Evolutionary conservation across 2,113 vertebrate genomes (phyloP).

Genomic region (Chaetops frenatus): DNA sequence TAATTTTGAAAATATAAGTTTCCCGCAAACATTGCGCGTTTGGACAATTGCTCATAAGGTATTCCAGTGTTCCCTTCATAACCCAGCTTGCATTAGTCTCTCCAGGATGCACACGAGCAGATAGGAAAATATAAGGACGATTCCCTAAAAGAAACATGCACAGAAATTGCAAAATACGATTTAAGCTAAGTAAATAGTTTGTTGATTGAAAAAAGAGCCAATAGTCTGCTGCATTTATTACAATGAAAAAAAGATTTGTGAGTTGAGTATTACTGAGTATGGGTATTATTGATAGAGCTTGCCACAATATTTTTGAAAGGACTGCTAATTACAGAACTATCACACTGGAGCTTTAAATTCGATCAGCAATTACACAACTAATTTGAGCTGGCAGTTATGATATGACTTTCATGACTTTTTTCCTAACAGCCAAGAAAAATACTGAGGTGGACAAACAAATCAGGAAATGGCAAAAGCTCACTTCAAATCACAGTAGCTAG

Average conservation of each 20-base stretch:
- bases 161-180: neutral
- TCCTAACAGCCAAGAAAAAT: neutral
- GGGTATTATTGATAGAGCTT: neutral
- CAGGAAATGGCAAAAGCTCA: neutral
- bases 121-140: slow-evolving; percentile 93
- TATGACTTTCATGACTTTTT: neutral
- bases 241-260: neutral
- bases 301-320: neutral
- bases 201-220: neutral
- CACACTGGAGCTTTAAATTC: neutral
- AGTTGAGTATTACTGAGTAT: neutral
- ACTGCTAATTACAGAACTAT: neutral
- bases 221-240: neutral
- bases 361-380: neutral
- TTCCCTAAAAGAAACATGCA: slow-evolving; percentile 76
- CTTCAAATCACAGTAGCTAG: neutral
- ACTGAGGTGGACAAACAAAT: neutral
- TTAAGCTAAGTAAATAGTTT: neutral
- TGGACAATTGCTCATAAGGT: slow-evolving; percentile 88
- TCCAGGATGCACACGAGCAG: slow-evolving; percentile 93
- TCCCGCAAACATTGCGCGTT: slow-evolving; percentile 88
- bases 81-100: slow-evolving; percentile 99
- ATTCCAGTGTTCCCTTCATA: slow-evolving; percentile 98
- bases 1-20: slow-evolving; percentile 96
- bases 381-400: neutral